Evolutionary conservation across 2,113 vertebrate species (phyloP), one percentile per base, ranked within the genome.

Genomic region (Calidris pygmaea): DNA sequence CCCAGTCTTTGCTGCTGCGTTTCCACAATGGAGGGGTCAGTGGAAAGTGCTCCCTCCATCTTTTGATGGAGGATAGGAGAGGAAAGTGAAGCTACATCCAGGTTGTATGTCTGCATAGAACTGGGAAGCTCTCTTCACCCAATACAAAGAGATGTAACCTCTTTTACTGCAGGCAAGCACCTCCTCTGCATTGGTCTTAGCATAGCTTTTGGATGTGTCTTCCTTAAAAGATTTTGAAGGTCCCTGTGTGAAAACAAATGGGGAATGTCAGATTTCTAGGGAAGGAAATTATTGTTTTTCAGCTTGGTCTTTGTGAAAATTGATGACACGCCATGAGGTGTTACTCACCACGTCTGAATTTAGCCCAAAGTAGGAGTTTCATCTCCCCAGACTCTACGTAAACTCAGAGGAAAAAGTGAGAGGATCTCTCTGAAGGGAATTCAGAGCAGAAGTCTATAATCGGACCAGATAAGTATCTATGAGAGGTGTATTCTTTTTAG

Each of bases 121-220:
- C 11, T 32, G 14, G 17, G 29, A 83, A 83, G 13, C 7, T 6
- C n/a, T 39, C 56, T 66, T 45, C 26, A 66, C 8, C 13, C 12
- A 53, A 53, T 53, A 53, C 4, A 23, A 30, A 65, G 12, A 72
- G 5, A 9, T 26, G 12, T 2, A 34, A 3, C 5, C 8, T 32
- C 1, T 1, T 27, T 70, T 66, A 10, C 21, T 32, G 27, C 35
- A 77, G 24, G 6, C 0, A 2, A 50, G 11, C 6, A 19, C 4
- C 5, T 45, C 21, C 62, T 87, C 62, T 47, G 6, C 21, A 22
- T 12, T 27, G 5, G 4, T 75, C 29, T 37, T 55, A 50, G 16
- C 0, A 2, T 2, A 32, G 9, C 0, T 52, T 85, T 72, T 73
- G 10, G 6, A 1, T 85, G 65, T 52, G 4, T n/a, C 35, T 41